Base-by-base conservation (phyloP, 2,797 vertebrate genomes). In the Columba guinea region DNA sequence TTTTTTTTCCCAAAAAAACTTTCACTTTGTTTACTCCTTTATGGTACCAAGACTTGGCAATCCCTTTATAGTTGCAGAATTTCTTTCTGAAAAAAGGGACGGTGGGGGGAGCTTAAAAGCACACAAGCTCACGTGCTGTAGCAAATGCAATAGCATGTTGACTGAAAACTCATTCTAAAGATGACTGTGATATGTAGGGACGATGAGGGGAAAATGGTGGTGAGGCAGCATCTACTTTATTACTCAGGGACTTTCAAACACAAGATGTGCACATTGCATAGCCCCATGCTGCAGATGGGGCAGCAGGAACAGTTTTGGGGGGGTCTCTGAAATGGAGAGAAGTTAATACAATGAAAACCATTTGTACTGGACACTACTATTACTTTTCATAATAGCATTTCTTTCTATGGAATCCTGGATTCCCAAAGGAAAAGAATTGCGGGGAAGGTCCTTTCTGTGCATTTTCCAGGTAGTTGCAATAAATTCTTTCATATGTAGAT, bases 401-500 rank as follows among this genome's bases (percentile, higher is more conserved):
- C 69, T 75, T 63, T 77, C 70, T 41, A 0, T 41, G 74, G 41
- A 22, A 71, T 24, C 9, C 64, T 65, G 21, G 41, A 24, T 62
- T 90, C 83, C 64, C 84, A 65, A 55, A 60, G 46, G 60, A 53
- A 77, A 53, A 19, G 7, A n/a, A 64, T 14, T 53, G 35, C 78
- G 93, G 83, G 68, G 28, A 89, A 80, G 51, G 22, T 58, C 20
- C 34, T 87, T 88, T 71, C 59, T 71, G 56, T 84, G 53, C 19
- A 18, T 89, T 91, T 93, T 41, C 78, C 84, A 74, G 49, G 77
- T 84, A 92, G 71, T 58, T 69, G 62, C 64, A 77, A 17, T 76
- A 21, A 86, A 71, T 83, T 69, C 32, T 84, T 88, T 89, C 56
- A 10, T 14, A 44, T 60, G 71, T 60, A 79, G 74, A 84, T 60